Conservation (phyloP, 1,140 invertebrate genomes). For the Drosophila punjabiensis region DNA sequence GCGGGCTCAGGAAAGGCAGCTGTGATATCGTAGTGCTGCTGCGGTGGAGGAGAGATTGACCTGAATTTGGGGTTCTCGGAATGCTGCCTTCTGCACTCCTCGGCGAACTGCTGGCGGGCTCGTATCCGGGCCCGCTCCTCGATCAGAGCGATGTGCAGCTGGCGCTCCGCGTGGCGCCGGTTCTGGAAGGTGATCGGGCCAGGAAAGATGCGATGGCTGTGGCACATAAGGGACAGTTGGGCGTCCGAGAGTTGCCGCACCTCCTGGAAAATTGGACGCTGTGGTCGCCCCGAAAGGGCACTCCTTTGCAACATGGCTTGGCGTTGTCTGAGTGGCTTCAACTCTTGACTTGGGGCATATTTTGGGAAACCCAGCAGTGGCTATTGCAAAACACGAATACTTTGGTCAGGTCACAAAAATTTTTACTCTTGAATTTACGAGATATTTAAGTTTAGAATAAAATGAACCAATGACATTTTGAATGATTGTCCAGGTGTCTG, state of each 20-base stretch:
- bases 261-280: constrained; percentile 17
- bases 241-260: constrained; percentile 30
- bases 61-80: no score
- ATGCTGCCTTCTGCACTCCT: neutral
- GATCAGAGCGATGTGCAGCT: constrained; percentile 56
- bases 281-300: neutral
- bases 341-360: constrained; percentile 11
- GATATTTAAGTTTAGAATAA: neutral
- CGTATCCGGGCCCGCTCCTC: constrained; percentile 43
- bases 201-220: constrained; percentile 15
- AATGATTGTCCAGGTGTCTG: neutral
- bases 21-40: neutral
- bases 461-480: neutral
- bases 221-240: constrained; percentile 49
- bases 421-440: neutral
- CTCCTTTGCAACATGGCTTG: constrained; percentile 8
- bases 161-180: constrained; percentile 38
- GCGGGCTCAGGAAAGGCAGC: rapidly evolving
- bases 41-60: neutral
- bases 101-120: constrained; percentile 32
- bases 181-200: constrained; percentile 1
- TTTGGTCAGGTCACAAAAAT: neutral
- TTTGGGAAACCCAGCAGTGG: constrained; percentile 1
- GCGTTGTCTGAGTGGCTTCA: neutral
- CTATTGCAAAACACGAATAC: neutral